phyloP scores from a whole-genome alignment of 2,888 invertebrate genomes.

The Acronicta aceris region DNA sequence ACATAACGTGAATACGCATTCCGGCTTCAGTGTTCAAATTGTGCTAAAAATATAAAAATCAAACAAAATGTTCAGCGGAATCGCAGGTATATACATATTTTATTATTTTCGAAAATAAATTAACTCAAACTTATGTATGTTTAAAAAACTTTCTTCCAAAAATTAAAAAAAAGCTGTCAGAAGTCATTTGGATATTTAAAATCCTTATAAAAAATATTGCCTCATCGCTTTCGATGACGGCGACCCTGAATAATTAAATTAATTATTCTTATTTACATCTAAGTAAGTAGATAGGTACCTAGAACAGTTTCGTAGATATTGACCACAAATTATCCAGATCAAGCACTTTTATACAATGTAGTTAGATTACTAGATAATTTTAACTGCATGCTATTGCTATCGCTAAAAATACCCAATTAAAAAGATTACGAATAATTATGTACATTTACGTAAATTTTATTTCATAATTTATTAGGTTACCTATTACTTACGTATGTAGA shows the following conservation, averaged over 20 bases:
- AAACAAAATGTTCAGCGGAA: conserved; percentile 85
- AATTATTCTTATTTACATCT: too few species aligned
- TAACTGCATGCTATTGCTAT: conserved; percentile 32
- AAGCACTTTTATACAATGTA: conserved; percentile 21
- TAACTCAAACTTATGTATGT: too few species aligned
- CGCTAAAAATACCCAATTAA: conserved; percentile 1
- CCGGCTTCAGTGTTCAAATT: conserved; percentile 48
- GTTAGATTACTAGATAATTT: conserved; percentile 24
- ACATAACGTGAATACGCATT: conserved; percentile 47
- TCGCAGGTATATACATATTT: conserved; percentile 76
- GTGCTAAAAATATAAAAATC: conserved; percentile 53
- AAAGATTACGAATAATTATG: neutral
- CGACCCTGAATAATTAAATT: too few species aligned
- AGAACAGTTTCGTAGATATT: neutral
- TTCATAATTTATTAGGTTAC: too few species aligned
- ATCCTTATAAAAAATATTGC: too few species aligned
- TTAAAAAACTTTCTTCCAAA: too few species aligned
- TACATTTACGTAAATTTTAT: neutral
- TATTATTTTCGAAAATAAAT: neutral
- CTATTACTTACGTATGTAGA: too few species aligned
- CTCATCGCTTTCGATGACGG: too few species aligned
- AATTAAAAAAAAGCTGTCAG: too few species aligned
- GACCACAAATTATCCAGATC: conserved; percentile 16
- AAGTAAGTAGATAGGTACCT: too few species aligned
- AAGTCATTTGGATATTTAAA: too few species aligned